Conservation (phyloP, 2,888 invertebrate genomes). For the Cephonodes hylas region DNA sequence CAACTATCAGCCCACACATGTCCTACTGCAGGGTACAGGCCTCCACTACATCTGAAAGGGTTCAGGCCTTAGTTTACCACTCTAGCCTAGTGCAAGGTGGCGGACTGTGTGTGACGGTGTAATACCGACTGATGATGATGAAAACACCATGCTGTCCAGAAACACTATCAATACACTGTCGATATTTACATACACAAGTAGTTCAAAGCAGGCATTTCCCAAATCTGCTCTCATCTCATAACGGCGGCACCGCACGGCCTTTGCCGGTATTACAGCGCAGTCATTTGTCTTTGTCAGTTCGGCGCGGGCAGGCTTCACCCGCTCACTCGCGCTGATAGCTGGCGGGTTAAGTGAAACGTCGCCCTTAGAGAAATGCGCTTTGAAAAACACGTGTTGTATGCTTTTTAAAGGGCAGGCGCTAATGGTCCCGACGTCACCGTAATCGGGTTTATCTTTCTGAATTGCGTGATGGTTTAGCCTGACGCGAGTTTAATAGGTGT, state of each 20-base stretch:
- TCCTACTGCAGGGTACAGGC: no score
- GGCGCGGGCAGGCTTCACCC: slow-evolving; percentile 54
- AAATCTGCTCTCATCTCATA: slow-evolving; percentile 22
- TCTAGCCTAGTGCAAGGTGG: no score
- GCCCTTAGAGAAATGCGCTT: slow-evolving; percentile 25
- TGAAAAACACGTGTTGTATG: slow-evolving; percentile 34
- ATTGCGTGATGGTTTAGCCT: neutral
- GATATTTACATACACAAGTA: no score
- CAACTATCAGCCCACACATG: no score
- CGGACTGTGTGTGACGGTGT: no score
- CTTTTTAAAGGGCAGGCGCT: slow-evolving; percentile 27
- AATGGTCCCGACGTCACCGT: slow-evolving; percentile 14
- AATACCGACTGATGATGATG: no score
- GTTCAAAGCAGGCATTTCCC: neutral
- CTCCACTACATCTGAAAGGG: no score
- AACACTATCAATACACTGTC: no score
- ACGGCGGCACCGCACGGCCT: slow-evolving; percentile 12
- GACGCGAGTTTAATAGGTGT: neutral
- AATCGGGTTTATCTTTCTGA: slow-evolving; percentile 3
- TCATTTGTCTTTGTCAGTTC: slow-evolving; percentile 63
- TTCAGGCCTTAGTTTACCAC: no score
- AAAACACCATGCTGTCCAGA: no score
- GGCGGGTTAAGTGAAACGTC: slow-evolving; percentile 46
- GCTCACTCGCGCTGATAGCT: no score
- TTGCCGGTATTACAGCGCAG: slow-evolving; percentile 25